Evolutionary conservation across 1,140 invertebrate species (phyloP).

Genomic region (Drosophila nikananu): DNA sequence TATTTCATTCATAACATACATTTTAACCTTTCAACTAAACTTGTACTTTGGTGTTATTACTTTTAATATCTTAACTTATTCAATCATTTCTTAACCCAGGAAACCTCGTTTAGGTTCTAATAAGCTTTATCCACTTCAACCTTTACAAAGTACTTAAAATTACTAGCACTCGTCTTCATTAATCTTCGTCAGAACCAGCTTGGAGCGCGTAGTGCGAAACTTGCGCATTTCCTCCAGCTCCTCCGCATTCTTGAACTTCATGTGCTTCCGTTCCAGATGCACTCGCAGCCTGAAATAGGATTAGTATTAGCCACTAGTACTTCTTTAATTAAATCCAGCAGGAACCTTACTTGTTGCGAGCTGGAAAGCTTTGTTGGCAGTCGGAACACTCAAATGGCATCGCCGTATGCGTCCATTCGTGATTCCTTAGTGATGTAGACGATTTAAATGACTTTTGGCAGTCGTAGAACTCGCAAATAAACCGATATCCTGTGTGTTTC

Average conservation of each 20-base stretch:
- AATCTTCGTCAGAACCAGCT: constrained; percentile 45
- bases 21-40: neutral
- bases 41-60: neutral
- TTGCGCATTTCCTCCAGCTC: constrained; percentile 67
- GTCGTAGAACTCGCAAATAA: constrained; percentile 46
- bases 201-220: constrained; percentile 59
- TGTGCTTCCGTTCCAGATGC: constrained; percentile 59
- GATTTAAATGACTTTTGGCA: constrained; percentile 66
- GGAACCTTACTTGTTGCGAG: constrained; percentile 60
- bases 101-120: neutral
- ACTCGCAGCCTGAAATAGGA: constrained; percentile 48
- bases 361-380: constrained; percentile 60
- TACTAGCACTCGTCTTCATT: neutral
- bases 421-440: constrained; percentile 55
- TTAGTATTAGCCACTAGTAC: neutral
- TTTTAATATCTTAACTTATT: neutral
- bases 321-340: neutral
- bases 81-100: neutral
- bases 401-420: constrained; percentile 57
- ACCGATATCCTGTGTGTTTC: constrained; percentile 54
- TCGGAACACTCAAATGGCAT: constrained; percentile 70
- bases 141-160: neutral
- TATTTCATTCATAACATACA: neutral
- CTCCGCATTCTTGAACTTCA: constrained; percentile 29
- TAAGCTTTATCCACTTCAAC: neutral